phyloP scores from a whole-genome alignment of 2,113 vertebrate species.

The Hippolais icterina region DNA sequence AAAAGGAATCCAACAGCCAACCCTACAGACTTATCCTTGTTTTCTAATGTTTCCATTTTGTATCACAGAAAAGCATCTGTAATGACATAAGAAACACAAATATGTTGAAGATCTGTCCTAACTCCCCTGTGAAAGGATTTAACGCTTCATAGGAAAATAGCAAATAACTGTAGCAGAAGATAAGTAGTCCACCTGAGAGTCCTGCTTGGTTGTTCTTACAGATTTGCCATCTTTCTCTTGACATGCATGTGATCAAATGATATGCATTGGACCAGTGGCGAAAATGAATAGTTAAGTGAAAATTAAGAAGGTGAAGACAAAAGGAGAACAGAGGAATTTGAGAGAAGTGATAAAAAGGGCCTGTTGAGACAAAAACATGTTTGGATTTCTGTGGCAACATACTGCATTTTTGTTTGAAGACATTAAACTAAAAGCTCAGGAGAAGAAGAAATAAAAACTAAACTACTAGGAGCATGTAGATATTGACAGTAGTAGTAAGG shows the following conservation, averaged over 20 bases:
- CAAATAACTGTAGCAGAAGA: neutral
- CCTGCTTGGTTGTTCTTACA: neutral
- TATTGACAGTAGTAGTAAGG: neutral
- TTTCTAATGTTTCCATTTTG: neutral
- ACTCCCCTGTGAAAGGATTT: neutral
- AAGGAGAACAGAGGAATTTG: neutral
- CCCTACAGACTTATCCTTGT: neutral
- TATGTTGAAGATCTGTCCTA: neutral
- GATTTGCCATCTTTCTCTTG: neutral
- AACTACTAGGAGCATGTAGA: neutral
- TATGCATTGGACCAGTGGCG: neutral
- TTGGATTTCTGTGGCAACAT: neutral
- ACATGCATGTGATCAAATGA: neutral
- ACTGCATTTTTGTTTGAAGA: neutral
- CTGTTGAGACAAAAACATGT: neutral
- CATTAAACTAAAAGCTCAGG: neutral
- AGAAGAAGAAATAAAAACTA: neutral
- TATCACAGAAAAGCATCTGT: neutral
- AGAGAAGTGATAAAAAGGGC: neutral
- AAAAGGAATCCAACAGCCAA: neutral
- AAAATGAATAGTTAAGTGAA: neutral
- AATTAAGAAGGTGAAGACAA: neutral
- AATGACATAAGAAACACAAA: neutral
- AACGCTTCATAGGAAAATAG: neutral
- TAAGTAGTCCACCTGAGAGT: neutral